phyloP scores from a whole-genome alignment of 2,888 invertebrate species.

The Axea sp. region DNA sequence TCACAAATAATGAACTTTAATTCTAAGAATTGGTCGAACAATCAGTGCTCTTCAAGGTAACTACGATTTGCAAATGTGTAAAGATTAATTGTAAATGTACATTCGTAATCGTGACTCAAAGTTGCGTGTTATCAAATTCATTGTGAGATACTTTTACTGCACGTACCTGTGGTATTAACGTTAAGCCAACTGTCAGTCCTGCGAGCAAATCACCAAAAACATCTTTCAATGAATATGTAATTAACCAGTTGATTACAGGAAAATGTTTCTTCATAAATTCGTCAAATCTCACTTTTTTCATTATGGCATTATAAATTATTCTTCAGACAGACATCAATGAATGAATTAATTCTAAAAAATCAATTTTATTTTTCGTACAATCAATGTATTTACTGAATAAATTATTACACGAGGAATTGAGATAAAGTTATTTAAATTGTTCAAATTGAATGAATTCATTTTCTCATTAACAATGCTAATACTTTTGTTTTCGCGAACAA shows the following conservation, averaged over 20 bases:
- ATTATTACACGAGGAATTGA: too few relatives aligned
- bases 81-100: not conserved
- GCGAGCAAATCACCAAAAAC: slow-evolving; percentile 81
- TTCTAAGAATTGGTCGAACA: too few relatives aligned
- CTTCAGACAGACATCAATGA: too few relatives aligned
- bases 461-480: too few relatives aligned
- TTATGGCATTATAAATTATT: slow-evolving; percentile 2
- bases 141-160: not conserved
- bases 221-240: slow-evolving; percentile 78
- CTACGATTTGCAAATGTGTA: too few relatives aligned
- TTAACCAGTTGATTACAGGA: slow-evolving; percentile 79
- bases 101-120: slow-evolving; percentile 12
- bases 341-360: slow-evolving; percentile 1
- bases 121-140: slow-evolving; percentile 1
- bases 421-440: too few relatives aligned
- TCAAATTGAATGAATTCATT: too few relatives aligned
- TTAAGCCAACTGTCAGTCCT: slow-evolving; percentile 81
- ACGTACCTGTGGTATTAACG: slow-evolving; percentile 78
- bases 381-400: too few relatives aligned
- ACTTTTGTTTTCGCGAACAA: too few relatives aligned
- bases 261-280: slow-evolving; percentile 64
- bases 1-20: too few relatives aligned
- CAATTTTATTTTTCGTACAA: too few relatives aligned
- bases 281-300: slow-evolving; percentile 20
- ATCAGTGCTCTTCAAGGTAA: too few relatives aligned